Evolutionary conservation across 1,140 invertebrate species (phyloP).

Genomic region (fruit fly (Drosophila melanogaster)): Release_6_plus_ISO1_MT NT_033777.3:19860501-19861000

Average conservation of each 20-base stretch:
- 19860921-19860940: constrained; percentile 60
- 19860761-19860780: constrained; percentile 70
- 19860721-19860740: constrained; percentile 91
- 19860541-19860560: not conserved
- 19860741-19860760: constrained; percentile 88
- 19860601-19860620: constrained; percentile 12
- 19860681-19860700: constrained; percentile 93
- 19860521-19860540: not conserved
- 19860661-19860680: constrained; percentile 93
- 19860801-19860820: constrained; percentile 37
- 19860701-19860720: constrained; percentile 96
- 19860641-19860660: constrained; percentile 94
- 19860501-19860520: too few species aligned
- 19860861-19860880: not conserved
- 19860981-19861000: constrained; percentile 62
- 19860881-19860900: constrained; percentile 64
- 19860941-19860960: constrained; percentile 78
- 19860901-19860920: constrained; percentile 71
- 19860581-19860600: constrained; percentile 10
- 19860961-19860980: constrained; percentile 65
- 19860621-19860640: constrained; percentile 31
- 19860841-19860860: constrained; percentile 38
- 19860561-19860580: constrained; percentile 23
- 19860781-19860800: constrained; percentile 39
- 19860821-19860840: constrained; percentile 30